Base-by-base conservation (phyloP, 2,888 invertebrate genomes). In the Cataglyphis livida region DNA sequence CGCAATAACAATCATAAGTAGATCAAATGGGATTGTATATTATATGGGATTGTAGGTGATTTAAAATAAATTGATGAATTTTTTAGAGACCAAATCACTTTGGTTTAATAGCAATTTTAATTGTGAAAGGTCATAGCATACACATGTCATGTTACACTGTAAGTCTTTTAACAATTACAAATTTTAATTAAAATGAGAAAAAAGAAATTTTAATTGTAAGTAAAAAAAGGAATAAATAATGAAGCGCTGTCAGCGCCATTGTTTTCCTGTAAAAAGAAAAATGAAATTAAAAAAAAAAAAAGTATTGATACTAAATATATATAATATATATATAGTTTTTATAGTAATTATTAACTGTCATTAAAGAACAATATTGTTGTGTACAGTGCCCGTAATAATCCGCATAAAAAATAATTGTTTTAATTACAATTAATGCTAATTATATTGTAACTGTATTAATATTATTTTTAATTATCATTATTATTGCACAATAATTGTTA, bases 301-400 rank as follows among this genome's bases (percentile, higher is more conserved):
- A 81, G n/a, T 9, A 10, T 7, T 65, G 38, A 65, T 35, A 64
- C 21, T 54, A 76, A 41, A 84, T 70, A 85, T 86, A 21, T 54
- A 54, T 54, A 54, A 51, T 54, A 54, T 18, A 44, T 48, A 48
- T 51, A 88, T 87, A 90, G 85, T 84, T 90, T 86, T 90, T 87
- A 81, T 88, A 87, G 85, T 88, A 86, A 90, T 91, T 87, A 88
- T 85, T 85, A 85, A 85, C 87, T 71, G 81, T 87, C 71, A 83
- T 82, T 88, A 48, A 74, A 82, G 83, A 88, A 90, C 84, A 83
- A 83, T 66, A 83, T 28, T 87, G 87, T 75, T 86, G 84, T 88
- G 89, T 92, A 90, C 89, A 91, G 89, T 85, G n/a, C 82, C 86
- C 88, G 84, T 87, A 85, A 87, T 86, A 83, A 87, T 88, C 85